These are phyloP conservation scores for Ariopsis seemanni DNA, from an alignment of 2,113 vertebrate species.

Conservation along the genomic window DNA sequence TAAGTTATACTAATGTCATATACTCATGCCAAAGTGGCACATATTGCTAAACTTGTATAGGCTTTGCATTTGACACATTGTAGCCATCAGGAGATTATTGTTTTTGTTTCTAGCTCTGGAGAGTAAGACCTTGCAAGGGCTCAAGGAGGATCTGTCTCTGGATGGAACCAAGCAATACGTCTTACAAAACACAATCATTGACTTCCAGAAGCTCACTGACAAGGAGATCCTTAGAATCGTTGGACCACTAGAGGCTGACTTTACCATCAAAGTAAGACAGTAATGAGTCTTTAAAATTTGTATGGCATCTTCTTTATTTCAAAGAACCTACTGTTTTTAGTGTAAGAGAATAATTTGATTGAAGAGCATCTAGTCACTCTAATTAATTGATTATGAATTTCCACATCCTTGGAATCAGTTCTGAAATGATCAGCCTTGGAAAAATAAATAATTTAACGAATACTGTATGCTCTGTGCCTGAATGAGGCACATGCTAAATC, in stretches of 20 bases:
- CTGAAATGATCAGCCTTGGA: not conserved
- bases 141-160: slow-evolving; percentile 81
- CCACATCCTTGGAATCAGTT: not conserved
- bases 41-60: not conserved
- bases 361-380: not conserved
- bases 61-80: not conserved
- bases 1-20: not conserved
- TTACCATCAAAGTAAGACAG: slow-evolving; percentile 87
- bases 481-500: not conserved
- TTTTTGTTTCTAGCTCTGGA: slow-evolving; percentile 81
- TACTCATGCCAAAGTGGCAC: not conserved
- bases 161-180: slow-evolving; percentile 79
- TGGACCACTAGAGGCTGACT: slow-evolving; percentile 89
- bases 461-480: not conserved
- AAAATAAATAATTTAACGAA: not conserved
- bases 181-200: slow-evolving; percentile 88
- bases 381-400: slow-evolving; percentile 1
- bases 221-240: slow-evolving; percentile 88
- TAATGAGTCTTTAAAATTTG: not conserved
- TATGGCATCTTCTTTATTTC: not conserved
- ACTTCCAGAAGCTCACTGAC: slow-evolving; percentile 90
- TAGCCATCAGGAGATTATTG: not conserved
- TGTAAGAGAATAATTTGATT: slow-evolving; percentile 26
- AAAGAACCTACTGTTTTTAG: slow-evolving; percentile 13
- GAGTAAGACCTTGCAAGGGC: slow-evolving; percentile 88